Conservation (phyloP, 2,888 invertebrate species). For the Lasius platythorax region DNA sequence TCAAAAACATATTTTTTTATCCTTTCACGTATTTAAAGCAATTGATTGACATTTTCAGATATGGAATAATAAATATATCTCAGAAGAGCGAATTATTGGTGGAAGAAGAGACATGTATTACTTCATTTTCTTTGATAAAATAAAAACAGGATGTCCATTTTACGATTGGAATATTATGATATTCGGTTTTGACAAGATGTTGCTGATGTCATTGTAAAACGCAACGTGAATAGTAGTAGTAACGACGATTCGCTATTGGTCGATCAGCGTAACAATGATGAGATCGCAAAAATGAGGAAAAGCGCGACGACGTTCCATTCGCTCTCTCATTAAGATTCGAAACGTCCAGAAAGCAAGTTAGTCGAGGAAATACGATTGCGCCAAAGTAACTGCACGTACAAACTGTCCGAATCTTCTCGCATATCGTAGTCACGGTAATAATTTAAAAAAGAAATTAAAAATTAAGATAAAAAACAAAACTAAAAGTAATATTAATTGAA, state of each 20-base stretch:
- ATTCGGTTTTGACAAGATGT: not conserved
- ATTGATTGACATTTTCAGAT: not conserved
- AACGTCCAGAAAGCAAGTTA: not conserved
- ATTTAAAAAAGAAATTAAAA: not conserved
- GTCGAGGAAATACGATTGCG: not conserved
- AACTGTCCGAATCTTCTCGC: not conserved
- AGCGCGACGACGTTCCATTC: not conserved
- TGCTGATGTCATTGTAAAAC: not conserved
- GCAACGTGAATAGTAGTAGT: not conserved
- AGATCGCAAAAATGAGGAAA: not conserved
- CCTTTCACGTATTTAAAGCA: not conserved
- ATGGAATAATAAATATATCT: not conserved
- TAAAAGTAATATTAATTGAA: not conserved
- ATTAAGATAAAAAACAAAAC: not conserved
- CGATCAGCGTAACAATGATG: not conserved
- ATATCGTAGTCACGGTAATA: not conserved
- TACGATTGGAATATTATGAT: not conserved
- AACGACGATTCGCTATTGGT: not conserved
- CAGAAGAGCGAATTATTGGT: not conserved
- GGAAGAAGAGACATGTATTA: not conserved
- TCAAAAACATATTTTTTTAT: not conserved
- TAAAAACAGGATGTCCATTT: not conserved
- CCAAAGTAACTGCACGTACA: not conserved
- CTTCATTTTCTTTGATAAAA: not conserved
- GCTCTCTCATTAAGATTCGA: slow-evolving; percentile 6